Percentiles rank a stretch among this genome's conserved stretches.
phyloP scores from a whole-genome alignment of 1,140 invertebrate genomes.

The Pseudomyrmex gracilis region DNA sequence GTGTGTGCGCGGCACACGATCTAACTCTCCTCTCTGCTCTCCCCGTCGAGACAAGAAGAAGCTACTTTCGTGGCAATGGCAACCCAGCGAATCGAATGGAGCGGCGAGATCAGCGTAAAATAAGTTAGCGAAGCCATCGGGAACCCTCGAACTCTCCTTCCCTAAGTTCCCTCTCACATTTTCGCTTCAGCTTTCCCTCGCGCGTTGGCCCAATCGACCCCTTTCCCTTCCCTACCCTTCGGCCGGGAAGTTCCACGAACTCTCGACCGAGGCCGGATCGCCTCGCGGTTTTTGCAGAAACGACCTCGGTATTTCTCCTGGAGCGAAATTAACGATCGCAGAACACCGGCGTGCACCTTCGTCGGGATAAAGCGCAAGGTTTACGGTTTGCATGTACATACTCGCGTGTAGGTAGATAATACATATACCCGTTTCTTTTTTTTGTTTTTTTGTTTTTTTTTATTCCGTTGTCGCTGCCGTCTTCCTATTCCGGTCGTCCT shows the following conservation, averaged over 20 bases:
- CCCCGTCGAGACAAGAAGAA: slow-evolving; percentile 53
- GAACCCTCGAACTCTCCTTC: neutral
- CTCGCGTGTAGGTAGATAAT: slow-evolving; percentile 59
- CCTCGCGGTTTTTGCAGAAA: slow-evolving; percentile 76
- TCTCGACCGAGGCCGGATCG: slow-evolving; percentile 73
- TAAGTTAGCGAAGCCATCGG: slow-evolving; percentile 72
- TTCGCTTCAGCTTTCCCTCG: neutral
- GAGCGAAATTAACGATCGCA: slow-evolving; percentile 79
- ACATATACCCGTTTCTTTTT: slow-evolving; percentile 57
- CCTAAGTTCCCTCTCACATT: slow-evolving; percentile 50
- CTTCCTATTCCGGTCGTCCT: slow-evolving; percentile 33
- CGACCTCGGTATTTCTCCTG: slow-evolving; percentile 78
- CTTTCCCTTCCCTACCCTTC: slow-evolving; percentile 42
- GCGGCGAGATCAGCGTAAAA: slow-evolving; percentile 74
- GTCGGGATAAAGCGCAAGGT: slow-evolving; percentile 75
- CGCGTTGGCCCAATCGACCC: slow-evolving; percentile 28
- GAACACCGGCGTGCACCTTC: slow-evolving; percentile 75
- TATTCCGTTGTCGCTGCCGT: neutral
- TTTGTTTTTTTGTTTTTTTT: slow-evolving; percentile 13
- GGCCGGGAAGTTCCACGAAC: slow-evolving; percentile 68
- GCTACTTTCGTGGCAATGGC: slow-evolving; percentile 56
- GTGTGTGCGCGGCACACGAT: slow-evolving; percentile 17
- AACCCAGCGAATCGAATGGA: slow-evolving; percentile 72
- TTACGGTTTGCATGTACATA: slow-evolving; percentile 75
- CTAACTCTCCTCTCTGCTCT: slow-evolving; percentile 19